Evolutionary conservation across 2,797 vertebrate species (phyloP), one percentile per base, ranked within the genome.

Genomic region (Champsocephalus gunnari): DNA sequence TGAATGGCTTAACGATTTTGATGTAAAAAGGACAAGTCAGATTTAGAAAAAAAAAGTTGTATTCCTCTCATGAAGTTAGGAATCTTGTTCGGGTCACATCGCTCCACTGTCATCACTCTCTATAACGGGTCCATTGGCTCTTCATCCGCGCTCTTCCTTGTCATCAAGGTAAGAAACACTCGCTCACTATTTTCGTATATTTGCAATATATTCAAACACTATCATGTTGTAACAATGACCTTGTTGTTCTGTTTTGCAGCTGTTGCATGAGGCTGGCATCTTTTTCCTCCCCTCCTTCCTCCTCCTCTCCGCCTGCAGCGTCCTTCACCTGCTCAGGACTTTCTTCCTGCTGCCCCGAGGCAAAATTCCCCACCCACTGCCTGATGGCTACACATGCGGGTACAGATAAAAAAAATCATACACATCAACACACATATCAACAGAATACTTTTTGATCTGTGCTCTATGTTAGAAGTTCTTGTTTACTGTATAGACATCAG

Each of bases 111-210:
- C 87, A 98, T 99, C 92, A 99, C 97, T 1, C 92, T 98, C 24
- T 98, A 97, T 89, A 99, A 96, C 0, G 97, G 97, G 3, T 97
- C 97, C 1, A 99, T 97, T 0, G 97, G 98, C 88, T 98, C 98
- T 4, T 98, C 98, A 1, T 97, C 97, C 0, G 95, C 94, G 0
- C 74, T 98, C 66, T 97, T 99, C 82, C 94, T 99, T 3, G 63
- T 99, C 51, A 80, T 99, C 60, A 98, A 99, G 96, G 98, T 98
- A 88, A 90, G 62, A 48, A 56, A 53, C 43, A 32, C 8, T 5
- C 9, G 24, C 3, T 34, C 3, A 3, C 32, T 12, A 5, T 1
- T n/a, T 9, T 32, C 17, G n/a, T 60, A 0, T n/a, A 32, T 43
- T 1, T 38, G 34, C 34, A 67, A 60, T 32, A 32, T 0, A 16